Evolutionary conservation across 2,113 vertebrate species (phyloP).

Genomic region (Aldabrachelys gigantea): DNA sequence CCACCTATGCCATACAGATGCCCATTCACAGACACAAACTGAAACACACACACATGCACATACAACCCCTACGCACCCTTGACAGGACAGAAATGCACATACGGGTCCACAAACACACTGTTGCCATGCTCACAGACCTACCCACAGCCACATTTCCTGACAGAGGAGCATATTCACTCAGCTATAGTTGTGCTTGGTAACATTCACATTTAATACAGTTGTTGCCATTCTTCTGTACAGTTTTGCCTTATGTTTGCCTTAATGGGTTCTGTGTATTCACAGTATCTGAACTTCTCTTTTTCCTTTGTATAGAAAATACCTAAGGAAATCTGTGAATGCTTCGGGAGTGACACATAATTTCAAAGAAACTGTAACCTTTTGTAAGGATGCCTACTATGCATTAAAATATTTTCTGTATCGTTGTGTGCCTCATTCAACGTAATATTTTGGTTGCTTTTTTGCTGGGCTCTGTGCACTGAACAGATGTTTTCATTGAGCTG

Average conservation of each 20-base stretch:
- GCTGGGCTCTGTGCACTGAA: constrained; percentile 49
- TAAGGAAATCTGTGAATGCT: not conserved
- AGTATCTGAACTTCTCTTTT: not conserved
- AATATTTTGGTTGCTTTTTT: constrained; percentile 6
- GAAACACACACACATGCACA: not conserved
- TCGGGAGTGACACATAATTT: not conserved
- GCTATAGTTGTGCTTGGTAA: not conserved
- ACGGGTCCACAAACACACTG: not conserved
- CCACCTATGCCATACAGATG: not conserved
- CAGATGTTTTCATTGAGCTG: constrained; percentile 75
- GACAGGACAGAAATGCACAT: not conserved
- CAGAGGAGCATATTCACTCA: not conserved
- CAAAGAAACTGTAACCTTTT: not conserved
- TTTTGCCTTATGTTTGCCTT: not conserved
- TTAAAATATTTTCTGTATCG: constrained; percentile 59
- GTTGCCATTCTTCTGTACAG: not conserved
- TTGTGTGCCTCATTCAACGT: constrained; percentile 59
- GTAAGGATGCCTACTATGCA: not conserved
- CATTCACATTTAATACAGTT: not conserved
- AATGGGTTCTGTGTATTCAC: not conserved
- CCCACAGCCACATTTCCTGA: not conserved
- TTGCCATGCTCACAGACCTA: not conserved
- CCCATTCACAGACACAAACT: not conserved
- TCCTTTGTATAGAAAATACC: not conserved
- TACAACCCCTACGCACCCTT: not conserved